A percentile compares a stretch with the other conserved stretches of the same genome.
These are phyloP conservation scores for Lampris megalopsis DNA, from an alignment of 2,113 vertebrate genomes.

Conservation along the genomic window DNA sequence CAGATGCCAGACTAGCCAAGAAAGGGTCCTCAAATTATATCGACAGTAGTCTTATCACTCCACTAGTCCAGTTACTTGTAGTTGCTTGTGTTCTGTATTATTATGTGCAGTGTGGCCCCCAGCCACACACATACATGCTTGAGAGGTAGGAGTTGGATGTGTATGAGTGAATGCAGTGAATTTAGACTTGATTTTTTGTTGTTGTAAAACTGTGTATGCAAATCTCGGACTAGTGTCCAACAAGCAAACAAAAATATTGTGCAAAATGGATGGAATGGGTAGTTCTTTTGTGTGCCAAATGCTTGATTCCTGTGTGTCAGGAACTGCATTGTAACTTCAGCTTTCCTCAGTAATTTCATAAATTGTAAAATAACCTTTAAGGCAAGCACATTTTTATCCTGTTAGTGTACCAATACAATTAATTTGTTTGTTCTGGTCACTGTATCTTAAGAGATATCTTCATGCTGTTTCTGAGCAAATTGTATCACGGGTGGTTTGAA, in stretches of 20 bases:
- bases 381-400: neutral
- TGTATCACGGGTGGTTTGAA: too few species aligned
- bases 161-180: neutral
- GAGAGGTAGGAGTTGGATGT: neutral
- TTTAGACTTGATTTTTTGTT: neutral
- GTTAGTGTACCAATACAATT: neutral
- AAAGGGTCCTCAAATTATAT: conserved; percentile 37
- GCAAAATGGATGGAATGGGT: neutral
- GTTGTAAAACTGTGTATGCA: neutral
- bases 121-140: neutral
- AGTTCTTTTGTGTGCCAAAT: neutral
- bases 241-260: neutral
- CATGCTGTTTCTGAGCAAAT: too few species aligned
- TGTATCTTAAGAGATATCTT: too few species aligned
- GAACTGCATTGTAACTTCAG: too few species aligned
- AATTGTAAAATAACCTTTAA: neutral
- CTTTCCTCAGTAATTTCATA: neutral
- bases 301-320: neutral
- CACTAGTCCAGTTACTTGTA: neutral
- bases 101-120: neutral
- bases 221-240: neutral
- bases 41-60: neutral
- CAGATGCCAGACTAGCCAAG: conserved; percentile 2
- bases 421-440: too few species aligned
- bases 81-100: conserved; percentile 1